A percentile compares a stretch with the other conserved stretches of the same genome.
Conservation (phyloP, 2,113 vertebrate species). For the Bagarius yarrelli region DNA sequence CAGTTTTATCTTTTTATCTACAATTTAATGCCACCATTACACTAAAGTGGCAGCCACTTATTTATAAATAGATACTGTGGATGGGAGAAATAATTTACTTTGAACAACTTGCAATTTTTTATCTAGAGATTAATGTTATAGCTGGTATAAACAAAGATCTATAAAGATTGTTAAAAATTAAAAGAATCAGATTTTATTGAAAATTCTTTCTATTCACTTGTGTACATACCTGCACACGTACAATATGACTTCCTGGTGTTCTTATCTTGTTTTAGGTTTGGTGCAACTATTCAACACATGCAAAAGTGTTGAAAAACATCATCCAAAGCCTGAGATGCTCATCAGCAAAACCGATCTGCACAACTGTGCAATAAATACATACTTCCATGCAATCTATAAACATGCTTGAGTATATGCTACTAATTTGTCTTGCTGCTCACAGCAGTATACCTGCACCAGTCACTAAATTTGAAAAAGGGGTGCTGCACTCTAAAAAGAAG, state of each 20-base stretch:
- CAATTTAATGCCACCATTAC: background rate
- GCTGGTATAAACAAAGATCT: background rate
- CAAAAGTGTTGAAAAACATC: conserved; percentile 34
- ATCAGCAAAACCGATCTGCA: conserved; percentile 43
- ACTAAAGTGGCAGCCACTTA: background rate
- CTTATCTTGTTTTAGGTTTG: background rate
- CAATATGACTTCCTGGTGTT: background rate
- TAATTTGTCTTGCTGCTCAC: background rate
- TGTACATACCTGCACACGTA: background rate
- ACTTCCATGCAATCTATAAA: background rate
- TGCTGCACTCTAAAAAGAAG: too few species aligned
- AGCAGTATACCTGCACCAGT: background rate
- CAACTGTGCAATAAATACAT: conserved; percentile 34
- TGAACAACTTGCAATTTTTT: background rate
- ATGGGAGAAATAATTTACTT: background rate
- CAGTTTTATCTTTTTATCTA: background rate
- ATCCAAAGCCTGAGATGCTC: conserved; percentile 19
- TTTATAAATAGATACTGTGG: background rate
- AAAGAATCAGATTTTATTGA: too few species aligned
- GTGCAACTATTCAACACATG: conserved; percentile 8
- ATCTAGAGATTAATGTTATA: too few species aligned
- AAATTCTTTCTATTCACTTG: too few species aligned
- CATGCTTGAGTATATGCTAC: background rate
- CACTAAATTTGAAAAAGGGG: too few species aligned
- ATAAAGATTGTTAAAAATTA: background rate